Percentiles rank a stretch among this genome's conserved stretches.
These are phyloP conservation scores for Schmidtea mediterranea DNA, from an alignment of 1,140 invertebrate genomes.

Conservation along the genomic window DNA sequence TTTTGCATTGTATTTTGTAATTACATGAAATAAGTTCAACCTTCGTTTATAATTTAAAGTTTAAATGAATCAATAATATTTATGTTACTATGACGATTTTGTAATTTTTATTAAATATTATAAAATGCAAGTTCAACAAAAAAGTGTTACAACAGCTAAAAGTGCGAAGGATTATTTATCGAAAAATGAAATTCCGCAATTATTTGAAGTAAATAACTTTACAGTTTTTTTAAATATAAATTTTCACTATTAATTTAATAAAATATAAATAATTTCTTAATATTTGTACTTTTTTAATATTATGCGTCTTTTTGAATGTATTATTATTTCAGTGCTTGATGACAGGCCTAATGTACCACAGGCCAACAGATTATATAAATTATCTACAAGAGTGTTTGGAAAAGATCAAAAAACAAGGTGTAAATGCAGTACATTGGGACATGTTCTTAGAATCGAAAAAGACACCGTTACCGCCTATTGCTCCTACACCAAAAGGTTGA, in stretches of 20 bases:
- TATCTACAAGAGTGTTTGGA: slow-evolving; percentile 21
- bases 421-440: slow-evolving; percentile 18
- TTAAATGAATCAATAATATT: too few species aligned
- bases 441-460: slow-evolving; percentile 19
- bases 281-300: too few species aligned
- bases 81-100: too few species aligned
- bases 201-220: slow-evolving; percentile 21
- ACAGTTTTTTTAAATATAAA: not conserved
- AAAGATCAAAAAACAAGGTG: slow-evolving; percentile 17
- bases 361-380: slow-evolving; percentile 22
- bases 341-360: slow-evolving; percentile 26
- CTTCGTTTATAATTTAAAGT: too few species aligned
- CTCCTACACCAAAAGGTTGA: slow-evolving; percentile 12
- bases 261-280: too few species aligned
- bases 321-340: slow-evolving; percentile 22
- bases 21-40: too few species aligned
- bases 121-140: not conserved
- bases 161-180: slow-evolving; percentile 21
- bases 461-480: slow-evolving; percentile 15
- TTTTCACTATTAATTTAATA: too few species aligned
- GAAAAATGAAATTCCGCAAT: slow-evolving; percentile 20
- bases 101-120: too few species aligned
- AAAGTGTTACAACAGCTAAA: not conserved
- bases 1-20: too few species aligned
- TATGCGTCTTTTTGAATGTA: too few species aligned